These are phyloP conservation scores for Paramuricea clavata DNA, from an alignment of 92 coral and sea anemone genomes.

Conservation along the genomic window DNA sequence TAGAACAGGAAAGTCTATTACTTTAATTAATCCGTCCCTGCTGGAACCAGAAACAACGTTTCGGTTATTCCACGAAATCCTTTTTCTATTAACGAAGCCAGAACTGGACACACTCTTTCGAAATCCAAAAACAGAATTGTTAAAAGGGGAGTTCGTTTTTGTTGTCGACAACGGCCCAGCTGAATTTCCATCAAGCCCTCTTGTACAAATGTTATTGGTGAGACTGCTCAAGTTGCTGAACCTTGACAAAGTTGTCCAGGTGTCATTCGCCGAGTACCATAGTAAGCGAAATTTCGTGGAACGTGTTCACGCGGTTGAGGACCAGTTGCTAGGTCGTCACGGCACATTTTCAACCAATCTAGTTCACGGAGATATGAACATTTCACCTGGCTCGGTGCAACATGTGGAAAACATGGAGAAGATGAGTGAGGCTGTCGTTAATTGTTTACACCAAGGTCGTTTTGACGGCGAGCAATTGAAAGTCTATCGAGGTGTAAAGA, in stretches of 20 bases:
- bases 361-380: not conserved
- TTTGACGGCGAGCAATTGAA: slow-evolving; percentile 26
- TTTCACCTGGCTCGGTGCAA: not conserved
- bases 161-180: slow-evolving; percentile 26
- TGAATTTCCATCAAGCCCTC: slow-evolving; percentile 17
- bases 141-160: slow-evolving; percentile 28
- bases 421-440: slow-evolving; percentile 15
- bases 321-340: not conserved
- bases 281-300: no score
- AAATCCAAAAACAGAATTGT: not conserved
- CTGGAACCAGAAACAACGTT: slow-evolving; percentile 44
- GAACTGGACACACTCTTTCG: slow-evolving; percentile 26
- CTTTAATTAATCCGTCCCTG: slow-evolving; percentile 24
- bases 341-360: not conserved
- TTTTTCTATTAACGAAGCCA: slow-evolving; percentile 38
- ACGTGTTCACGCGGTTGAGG: slow-evolving; percentile 22
- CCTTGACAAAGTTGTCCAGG: slow-evolving; percentile 23
- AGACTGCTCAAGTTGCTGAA: not conserved
- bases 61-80: slow-evolving; percentile 26
- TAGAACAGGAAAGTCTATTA: slow-evolving; percentile 13
- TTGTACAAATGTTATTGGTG: slow-evolving; percentile 25
- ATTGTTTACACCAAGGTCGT: slow-evolving; percentile 4
- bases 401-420: slow-evolving; percentile 14
- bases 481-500: not conserved
- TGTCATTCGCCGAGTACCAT: no score